phyloP scores from a whole-genome alignment of 2,888 invertebrate species.

The Chrysodeixis includens region DNA sequence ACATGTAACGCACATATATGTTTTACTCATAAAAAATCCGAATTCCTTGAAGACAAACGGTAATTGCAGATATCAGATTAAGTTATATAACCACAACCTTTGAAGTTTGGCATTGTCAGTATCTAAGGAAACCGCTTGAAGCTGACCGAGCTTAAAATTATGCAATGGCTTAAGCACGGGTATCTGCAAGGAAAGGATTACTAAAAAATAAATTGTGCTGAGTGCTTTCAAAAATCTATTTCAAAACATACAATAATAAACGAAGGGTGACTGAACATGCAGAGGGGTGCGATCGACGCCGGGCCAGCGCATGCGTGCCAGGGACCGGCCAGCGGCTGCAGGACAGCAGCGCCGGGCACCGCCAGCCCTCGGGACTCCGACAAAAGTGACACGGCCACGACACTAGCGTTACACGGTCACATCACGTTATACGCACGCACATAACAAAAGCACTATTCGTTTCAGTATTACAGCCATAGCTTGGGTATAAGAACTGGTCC shows the following conservation, averaged over 20 bases:
- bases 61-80: too few relatives aligned
- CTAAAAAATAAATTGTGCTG: too few relatives aligned
- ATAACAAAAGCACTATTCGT: not conserved
- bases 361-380: not conserved
- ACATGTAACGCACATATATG: too few relatives aligned
- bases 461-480: not conserved
- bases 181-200: too few relatives aligned
- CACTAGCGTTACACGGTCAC: not conserved
- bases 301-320: constrained; percentile 36
- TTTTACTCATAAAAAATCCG: too few relatives aligned
- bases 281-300: constrained; percentile 25
- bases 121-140: too few relatives aligned
- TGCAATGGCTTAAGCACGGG: too few relatives aligned
- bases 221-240: too few relatives aligned
- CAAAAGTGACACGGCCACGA: constrained; percentile 3
- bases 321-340: not conserved
- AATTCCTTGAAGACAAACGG: too few relatives aligned
- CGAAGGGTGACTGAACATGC: not conserved
- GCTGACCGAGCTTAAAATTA: too few relatives aligned
- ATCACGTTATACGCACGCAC: constrained; percentile 20
- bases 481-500: not conserved
- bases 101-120: too few relatives aligned
- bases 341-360: not conserved
- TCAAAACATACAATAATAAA: not conserved
- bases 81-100: too few relatives aligned